Evolutionary conservation across 2,797 vertebrate species (phyloP), one percentile per base, ranked within the genome.

Genomic region (Uromys caudimaculatus): DNA sequence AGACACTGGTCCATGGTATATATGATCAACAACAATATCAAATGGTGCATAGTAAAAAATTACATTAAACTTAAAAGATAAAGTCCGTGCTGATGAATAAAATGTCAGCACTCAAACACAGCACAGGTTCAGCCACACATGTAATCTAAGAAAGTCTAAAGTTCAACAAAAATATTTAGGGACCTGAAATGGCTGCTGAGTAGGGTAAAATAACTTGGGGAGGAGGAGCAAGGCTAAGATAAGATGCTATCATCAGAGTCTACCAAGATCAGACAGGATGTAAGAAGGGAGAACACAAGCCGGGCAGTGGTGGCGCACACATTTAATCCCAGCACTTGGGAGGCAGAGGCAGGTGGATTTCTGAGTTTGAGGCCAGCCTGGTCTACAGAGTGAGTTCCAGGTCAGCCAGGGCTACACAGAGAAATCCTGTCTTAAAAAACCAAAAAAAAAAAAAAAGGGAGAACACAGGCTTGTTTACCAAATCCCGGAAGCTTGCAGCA

Each of bases 131-230:
- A 82, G n/a, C 88, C 75, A 24, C 32, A 0, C 19, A 4, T 77
- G 78, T 78, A 86, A 95, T 82, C 75, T 88, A 86, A 95, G 86
- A 50, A n/a, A 62, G 6, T 69, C 38, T 52, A 81, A 71, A 93
- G 29, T 69, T 71, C 52, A 10, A 21, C 3, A 9, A 32, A 79
- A 83, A 50, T 86, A 79, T 14, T 90, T 75, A 75, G 54, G 67
- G 81, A n/a, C 21, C 78, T 50, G 19, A 79, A 75, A 60, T 93
- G 77, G n/a, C 47, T 93, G 24, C 69, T 75, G 32, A 54, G 35
- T 85, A 76, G 62, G 10, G 38, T 93, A 35, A 90, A 69, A 11
- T 84, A n/a, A 50, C 17, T 78, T 94, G 60, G 76, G 78, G 38
- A 95, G 90, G 76, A 95, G 90, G 76, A 76, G 10, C 73, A 75